Evolutionary conservation across 2,888 invertebrate species (phyloP), one percentile per base, ranked within the genome.

Genomic region (Drosophila infuscata): DNA sequence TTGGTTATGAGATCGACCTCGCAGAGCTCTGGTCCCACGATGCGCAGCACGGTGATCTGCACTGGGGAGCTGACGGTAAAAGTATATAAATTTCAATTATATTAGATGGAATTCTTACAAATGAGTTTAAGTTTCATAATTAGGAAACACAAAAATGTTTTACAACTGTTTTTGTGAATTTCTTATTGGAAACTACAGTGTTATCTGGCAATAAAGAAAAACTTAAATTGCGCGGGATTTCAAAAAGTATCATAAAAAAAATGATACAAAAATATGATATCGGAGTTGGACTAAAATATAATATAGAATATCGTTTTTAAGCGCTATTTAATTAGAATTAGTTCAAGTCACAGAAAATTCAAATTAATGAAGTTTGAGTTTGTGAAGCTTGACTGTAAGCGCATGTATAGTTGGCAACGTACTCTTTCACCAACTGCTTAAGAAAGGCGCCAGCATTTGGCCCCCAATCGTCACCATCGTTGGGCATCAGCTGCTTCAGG

Each of bases 351-450:
- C 43, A 20, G 38, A 41, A 41, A 41, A 9, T n/a, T n/a, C 8
- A 11, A 43, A 11, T 11, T 5, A 5, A 2, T 1, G 20, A 43
- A 43, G 3, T 43, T 20, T 43, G 20, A 43, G 43, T 20, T 43
- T 3, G 43, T 20, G 5, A 11, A 20, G 20, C 43, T 20, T 20
- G 11, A 20, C 20, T 43, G 11, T 11, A 11, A n/a, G 41, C 11
- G 3, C 4, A 25, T 6, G 6, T 36, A 11, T n/a, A 20, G 7
- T 15, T 20, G 12, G 15, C 35, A 12, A 81, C 94, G 92, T 93
- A 95, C 95, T 95, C 95, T 88, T 94, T 94, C 30, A 95, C 93
- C 53, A 96, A 94, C 80, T 94, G 94, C 35, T 94, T 94, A 76
- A 96, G 94, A 17, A 95, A 93, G 30, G 94, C 91, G 6, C 94